These are phyloP conservation scores for Ondatra zibethicus DNA, from an alignment of 2,113 vertebrate genomes.

Conservation along the genomic window DNA sequence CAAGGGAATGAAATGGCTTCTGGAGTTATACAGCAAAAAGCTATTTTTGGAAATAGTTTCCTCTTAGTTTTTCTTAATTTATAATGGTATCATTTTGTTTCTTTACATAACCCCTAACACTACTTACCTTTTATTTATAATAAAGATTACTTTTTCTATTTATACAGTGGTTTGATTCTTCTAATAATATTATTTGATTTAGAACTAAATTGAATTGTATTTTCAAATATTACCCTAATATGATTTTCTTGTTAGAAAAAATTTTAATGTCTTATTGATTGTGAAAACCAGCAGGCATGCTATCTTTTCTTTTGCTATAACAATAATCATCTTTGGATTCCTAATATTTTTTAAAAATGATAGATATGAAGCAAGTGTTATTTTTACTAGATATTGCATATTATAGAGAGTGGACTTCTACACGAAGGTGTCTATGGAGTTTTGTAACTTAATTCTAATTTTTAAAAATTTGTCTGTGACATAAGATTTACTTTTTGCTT, in stretches of 20 bases:
- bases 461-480: background rate
- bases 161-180: background rate
- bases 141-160: background rate
- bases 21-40: background rate
- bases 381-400: slow-evolving; percentile 35
- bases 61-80: slow-evolving; percentile 7
- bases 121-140: background rate
- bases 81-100: background rate
- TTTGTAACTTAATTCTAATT: background rate
- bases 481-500: background rate
- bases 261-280: slow-evolving; percentile 15
- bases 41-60: slow-evolving; percentile 28
- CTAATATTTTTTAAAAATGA: slow-evolving; percentile 15
- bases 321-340: background rate
- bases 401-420: slow-evolving; percentile 1
- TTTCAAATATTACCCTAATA: slow-evolving; percentile 1
- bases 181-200: slow-evolving; percentile 38
- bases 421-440: background rate
- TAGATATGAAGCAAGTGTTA: background rate
- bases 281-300: background rate
- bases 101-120: background rate
- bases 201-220: slow-evolving; percentile 38
- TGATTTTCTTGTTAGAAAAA: slow-evolving; percentile 52
- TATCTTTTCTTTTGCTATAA: background rate
- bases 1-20: background rate